Evolutionary conservation across 2,888 invertebrate species (phyloP).

Genomic region (Hylaea fasciaria): DNA sequence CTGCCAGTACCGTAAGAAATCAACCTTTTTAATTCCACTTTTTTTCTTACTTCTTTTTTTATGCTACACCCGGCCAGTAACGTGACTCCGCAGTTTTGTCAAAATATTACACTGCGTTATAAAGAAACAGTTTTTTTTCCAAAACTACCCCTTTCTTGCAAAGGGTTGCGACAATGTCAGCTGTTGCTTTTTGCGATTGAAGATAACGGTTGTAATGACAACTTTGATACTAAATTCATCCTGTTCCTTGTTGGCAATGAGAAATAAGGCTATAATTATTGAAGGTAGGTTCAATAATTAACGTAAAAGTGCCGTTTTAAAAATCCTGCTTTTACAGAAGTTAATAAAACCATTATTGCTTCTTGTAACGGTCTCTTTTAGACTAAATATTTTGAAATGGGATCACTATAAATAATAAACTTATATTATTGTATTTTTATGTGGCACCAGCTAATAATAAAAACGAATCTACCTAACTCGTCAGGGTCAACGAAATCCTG

Average conservation of each 20-base stretch:
- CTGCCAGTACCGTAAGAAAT: constrained; percentile 7
- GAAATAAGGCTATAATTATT: not conserved
- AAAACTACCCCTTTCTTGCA: constrained; percentile 60
- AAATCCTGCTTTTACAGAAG: too few species aligned
- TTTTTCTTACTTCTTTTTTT: constrained; percentile 47
- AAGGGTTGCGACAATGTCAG: constrained; percentile 54
- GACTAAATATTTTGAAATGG: too few species aligned
- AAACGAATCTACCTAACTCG: constrained; percentile 43
- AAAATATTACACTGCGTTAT: constrained; percentile 75
- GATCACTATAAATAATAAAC: too few species aligned
- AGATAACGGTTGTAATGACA: constrained; percentile 67
- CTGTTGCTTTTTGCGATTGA: constrained; percentile 62
- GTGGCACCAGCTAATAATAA: too few species aligned
- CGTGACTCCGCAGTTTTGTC: constrained; percentile 70
- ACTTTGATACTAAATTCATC: constrained; percentile 33
- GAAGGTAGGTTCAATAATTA: too few species aligned
- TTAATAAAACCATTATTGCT: too few species aligned
- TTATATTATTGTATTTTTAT: too few species aligned
- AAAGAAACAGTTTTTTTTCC: constrained; percentile 62
- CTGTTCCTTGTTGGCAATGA: constrained; percentile 25
- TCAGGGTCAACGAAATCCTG: constrained; percentile 36
- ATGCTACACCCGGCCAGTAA: constrained; percentile 45
- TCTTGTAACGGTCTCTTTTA: too few species aligned
- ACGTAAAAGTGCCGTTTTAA: too few species aligned
- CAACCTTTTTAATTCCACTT: constrained; percentile 2